A percentile compares a stretch with the other conserved stretches of the same genome.
Evolutionary conservation across 1,140 invertebrate species (phyloP).

Genomic region (Panagrolaimus sp.): DNA sequence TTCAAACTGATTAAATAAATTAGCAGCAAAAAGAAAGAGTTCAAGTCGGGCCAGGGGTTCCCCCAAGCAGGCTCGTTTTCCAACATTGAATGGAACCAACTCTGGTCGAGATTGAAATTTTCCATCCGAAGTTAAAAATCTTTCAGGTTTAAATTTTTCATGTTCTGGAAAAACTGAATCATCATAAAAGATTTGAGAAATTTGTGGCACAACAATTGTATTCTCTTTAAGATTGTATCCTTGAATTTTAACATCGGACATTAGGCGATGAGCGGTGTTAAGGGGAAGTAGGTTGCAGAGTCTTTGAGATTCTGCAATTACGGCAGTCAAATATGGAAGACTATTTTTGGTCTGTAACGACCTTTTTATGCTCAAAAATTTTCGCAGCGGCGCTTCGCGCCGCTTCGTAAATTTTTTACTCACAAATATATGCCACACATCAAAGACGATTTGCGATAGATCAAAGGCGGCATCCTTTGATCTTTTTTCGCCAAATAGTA

Average conservation of each 20-base stretch:
- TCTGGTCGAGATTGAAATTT: background rate
- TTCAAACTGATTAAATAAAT: background rate
- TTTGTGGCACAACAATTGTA: background rate
- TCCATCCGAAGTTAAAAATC: background rate
- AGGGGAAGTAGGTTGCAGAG: background rate
- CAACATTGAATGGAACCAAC: background rate
- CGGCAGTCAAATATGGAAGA: slow-evolving; percentile 19
- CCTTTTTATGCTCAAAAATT: no score
- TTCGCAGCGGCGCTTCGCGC: no score
- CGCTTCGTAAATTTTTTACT: no score
- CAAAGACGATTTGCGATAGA: no score
- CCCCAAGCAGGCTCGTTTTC: background rate
- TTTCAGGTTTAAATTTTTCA: background rate
- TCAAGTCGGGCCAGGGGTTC: background rate
- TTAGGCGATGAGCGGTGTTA: background rate
- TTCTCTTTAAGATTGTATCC: background rate
- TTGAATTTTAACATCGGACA: background rate
- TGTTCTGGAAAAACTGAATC: background rate
- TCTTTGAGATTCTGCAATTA: slow-evolving; percentile 7
- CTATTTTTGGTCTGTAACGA: no score
- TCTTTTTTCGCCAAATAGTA: no score
- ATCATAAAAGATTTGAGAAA: slow-evolving; percentile 6
- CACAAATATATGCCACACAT: no score
- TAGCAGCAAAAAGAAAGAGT: background rate
- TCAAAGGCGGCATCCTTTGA: no score